Percentiles rank a stretch among this genome's conserved stretches.
phyloP scores from a whole-genome alignment of 35 echinoderm and acorn worm species.

The Acanthaster planci region DNA sequence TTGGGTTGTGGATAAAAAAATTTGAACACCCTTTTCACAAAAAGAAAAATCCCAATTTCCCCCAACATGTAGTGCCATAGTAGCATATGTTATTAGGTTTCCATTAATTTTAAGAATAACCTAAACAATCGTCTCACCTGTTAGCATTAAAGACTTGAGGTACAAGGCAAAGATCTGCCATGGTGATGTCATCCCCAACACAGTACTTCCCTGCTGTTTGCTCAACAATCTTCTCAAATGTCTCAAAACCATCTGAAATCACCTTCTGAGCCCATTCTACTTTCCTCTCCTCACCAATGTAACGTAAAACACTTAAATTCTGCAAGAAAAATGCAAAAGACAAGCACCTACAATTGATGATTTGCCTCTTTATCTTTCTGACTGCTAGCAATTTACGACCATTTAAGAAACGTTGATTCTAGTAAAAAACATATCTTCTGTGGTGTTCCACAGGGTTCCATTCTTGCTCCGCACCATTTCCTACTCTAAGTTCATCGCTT shows the following conservation, averaged over 20 bases:
- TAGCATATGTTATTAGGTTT: too few species aligned
- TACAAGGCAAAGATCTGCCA: constrained; percentile 85
- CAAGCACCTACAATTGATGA: not conserved
- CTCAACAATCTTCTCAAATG: constrained; percentile 67
- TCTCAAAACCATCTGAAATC: constrained; percentile 72
- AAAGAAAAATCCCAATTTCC: not conserved
- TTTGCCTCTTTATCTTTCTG: not conserved
- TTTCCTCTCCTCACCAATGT: constrained; percentile 76
- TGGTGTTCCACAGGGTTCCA: not conserved
- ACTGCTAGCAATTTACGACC: not conserved
- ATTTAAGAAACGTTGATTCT: not conserved
- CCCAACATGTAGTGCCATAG: not conserved
- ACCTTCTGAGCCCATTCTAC: constrained; percentile 74
- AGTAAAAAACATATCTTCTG: not conserved
- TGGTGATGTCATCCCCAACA: constrained; percentile 88
- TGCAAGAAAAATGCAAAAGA: constrained; percentile 10
- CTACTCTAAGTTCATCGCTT: too few species aligned
- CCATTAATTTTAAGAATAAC: not conserved
- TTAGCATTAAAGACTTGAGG: constrained; percentile 95
- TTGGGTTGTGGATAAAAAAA: too few species aligned
- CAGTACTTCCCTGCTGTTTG: constrained; percentile 91
- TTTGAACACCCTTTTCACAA: too few species aligned
- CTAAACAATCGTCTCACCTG: constrained; percentile 43
- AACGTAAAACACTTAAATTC: constrained; percentile 80
- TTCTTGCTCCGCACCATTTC: too few species aligned